These are phyloP conservation scores for Ianthella basta DNA, from an alignment of 37 sponge, comb jelly and placozoan species.

Conservation along the genomic window DNA sequence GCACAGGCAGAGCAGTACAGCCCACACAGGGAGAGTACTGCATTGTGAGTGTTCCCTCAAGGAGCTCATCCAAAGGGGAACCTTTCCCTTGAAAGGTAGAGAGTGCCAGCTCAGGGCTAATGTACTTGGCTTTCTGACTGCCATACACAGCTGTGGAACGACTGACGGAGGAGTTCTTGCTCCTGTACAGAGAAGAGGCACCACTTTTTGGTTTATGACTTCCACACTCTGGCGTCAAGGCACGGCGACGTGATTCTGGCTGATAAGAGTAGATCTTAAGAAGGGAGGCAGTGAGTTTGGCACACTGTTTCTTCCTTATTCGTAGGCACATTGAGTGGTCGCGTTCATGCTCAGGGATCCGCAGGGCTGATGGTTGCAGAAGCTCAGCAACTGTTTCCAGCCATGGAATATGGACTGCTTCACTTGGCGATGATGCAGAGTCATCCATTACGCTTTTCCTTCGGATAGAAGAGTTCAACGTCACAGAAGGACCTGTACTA, in stretches of 20 bases:
- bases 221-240: too few relatives aligned
- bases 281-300: background rate
- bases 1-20: constrained; percentile 4
- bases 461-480: background rate
- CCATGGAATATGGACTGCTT: constrained; percentile 16
- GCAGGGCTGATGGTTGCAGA: background rate
- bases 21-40: constrained; percentile 7
- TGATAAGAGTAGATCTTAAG: background rate
- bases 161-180: background rate
- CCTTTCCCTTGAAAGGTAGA: too few relatives aligned
- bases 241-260: too few relatives aligned
- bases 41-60: background rate
- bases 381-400: constrained; percentile 16
- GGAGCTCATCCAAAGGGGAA: too few relatives aligned
- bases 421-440: background rate
- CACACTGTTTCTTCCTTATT: constrained; percentile 18
- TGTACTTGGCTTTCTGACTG: constrained; percentile 15
- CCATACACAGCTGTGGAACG: background rate
- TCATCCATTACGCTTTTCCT: background rate
- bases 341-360: background rate
- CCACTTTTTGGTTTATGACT: too few relatives aligned
- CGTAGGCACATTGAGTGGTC: background rate
- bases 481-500: background rate
- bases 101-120: background rate
- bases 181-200: constrained; percentile 17